Evolutionary conservation across 2,113 vertebrate genomes (phyloP).

Genomic region (Maccullochella peelii): DNA sequence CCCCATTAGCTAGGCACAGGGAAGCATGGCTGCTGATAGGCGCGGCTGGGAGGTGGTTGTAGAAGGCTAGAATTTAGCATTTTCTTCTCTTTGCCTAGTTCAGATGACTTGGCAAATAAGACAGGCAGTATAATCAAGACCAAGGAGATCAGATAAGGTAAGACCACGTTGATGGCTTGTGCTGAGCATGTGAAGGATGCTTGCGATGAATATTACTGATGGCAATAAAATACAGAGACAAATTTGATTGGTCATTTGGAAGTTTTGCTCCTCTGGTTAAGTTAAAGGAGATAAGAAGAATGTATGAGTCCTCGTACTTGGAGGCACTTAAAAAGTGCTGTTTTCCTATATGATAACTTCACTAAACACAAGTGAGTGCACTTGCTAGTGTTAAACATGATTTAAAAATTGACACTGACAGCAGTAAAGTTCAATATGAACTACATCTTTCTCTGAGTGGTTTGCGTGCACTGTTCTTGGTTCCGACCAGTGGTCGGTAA

Average conservation of each 20-base stretch:
- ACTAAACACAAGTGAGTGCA: neutral
- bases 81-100: slow-evolving; percentile 1
- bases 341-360: neutral
- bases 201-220: neutral
- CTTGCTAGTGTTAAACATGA: neutral
- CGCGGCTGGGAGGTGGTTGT: neutral
- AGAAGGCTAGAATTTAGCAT: slow-evolving; percentile 2
- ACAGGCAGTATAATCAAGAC: neutral
- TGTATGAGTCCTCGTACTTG: neutral
- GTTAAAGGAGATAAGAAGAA: neutral
- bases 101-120: slow-evolving; percentile 15
- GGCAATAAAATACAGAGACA: neutral
- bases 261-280: too few relatives aligned
- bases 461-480: neutral
- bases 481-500: neutral
- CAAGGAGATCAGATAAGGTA: neutral
- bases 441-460: neutral
- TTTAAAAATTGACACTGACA: slow-evolving; percentile 6
- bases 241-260: neutral
- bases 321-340: neutral
- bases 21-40: slow-evolving; percentile 41
- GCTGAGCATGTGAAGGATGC: neutral
- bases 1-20: slow-evolving; percentile 71
- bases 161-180: neutral
- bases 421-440: slow-evolving; percentile 14